phyloP scores from a whole-genome alignment of 2,888 invertebrate genomes.

The Cephus pygmeus region DNA sequence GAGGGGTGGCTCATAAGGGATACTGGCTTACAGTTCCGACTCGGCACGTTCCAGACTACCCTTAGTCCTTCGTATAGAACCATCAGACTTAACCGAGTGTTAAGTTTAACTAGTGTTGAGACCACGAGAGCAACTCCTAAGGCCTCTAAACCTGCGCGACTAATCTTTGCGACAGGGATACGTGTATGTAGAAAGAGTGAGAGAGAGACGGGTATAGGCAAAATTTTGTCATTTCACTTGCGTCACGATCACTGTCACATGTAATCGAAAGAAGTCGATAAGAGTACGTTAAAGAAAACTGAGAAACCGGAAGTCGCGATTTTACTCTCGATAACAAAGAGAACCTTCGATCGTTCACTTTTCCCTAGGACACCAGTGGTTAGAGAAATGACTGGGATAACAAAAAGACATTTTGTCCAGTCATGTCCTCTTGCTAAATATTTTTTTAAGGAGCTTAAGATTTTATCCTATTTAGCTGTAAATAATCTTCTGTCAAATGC shows the following conservation, averaged over 20 bases:
- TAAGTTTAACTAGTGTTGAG: constrained; percentile 54
- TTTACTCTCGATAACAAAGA: too few species aligned
- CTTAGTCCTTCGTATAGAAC: constrained; percentile 16
- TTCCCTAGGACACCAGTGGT: not conserved
- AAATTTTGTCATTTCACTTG: not conserved
- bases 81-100: constrained; percentile 54
- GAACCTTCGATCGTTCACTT: not conserved
- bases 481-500: not conserved
- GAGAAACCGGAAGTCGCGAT: not conserved
- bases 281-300: not conserved
- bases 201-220: constrained; percentile 9
- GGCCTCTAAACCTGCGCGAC: not conserved
- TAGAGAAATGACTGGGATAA: not conserved
- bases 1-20: not conserved
- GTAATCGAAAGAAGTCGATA: not conserved
- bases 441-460: not conserved
- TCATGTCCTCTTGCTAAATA: not conserved
- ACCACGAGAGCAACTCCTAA: constrained; percentile 11
- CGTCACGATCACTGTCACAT: not conserved
- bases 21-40: constrained; percentile 42
- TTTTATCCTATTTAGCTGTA: not conserved
- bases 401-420: too few species aligned
- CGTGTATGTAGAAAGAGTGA: constrained; percentile 4
- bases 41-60: constrained; percentile 21
- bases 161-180: not conserved